Conservation (phyloP, 2,797 vertebrate species). For the Morelia viridis region DNA sequence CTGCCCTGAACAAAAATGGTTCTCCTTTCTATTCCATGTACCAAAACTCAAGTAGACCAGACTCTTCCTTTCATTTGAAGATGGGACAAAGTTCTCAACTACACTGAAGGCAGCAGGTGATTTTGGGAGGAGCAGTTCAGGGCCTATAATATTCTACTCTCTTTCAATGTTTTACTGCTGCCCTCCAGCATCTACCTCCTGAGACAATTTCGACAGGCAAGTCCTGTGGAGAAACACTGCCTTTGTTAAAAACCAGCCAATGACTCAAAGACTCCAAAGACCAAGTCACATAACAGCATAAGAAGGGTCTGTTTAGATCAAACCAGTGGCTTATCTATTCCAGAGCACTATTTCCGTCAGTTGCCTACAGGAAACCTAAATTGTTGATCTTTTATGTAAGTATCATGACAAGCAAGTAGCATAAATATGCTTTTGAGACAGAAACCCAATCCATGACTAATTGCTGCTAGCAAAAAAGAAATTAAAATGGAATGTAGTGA, state of each 20-base stretch:
- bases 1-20: too few species aligned
- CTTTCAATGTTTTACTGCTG: too few species aligned
- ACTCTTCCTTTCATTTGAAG: too few species aligned
- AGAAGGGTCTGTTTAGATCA: background rate
- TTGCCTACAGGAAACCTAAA: background rate
- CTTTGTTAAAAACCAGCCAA: background rate
- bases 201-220: too few species aligned
- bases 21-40: too few species aligned
- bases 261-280: background rate
- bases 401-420: background rate
- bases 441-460: background rate
- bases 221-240: background rate
- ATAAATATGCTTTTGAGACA: background rate
- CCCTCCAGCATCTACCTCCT: too few species aligned
- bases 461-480: background rate
- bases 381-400: background rate
- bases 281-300: background rate
- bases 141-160: too few species aligned
- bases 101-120: too few species aligned
- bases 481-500: background rate
- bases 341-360: background rate
- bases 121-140: too few species aligned
- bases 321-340: background rate
- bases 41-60: too few species aligned
- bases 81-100: too few species aligned